These are phyloP conservation scores for Sebastes baramenuke DNA, from an alignment of 2,797 vertebrate genomes.

Conservation along the genomic window DNA sequence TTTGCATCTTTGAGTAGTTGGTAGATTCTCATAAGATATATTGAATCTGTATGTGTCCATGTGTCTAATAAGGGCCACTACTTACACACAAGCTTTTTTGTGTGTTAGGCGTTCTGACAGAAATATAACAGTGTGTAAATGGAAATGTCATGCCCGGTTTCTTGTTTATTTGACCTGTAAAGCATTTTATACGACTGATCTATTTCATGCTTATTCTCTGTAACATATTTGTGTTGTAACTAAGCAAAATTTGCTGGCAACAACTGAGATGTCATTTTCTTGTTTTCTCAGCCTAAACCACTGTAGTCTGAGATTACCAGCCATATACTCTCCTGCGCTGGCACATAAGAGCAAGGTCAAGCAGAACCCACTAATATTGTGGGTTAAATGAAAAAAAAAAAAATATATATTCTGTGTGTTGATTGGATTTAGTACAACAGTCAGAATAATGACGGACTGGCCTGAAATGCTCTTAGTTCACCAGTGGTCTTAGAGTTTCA, in stretches of 20 bases:
- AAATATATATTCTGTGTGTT: background rate
- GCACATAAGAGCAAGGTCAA: background rate
- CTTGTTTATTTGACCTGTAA: background rate
- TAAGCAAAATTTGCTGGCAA: no score
- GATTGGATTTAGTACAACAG: background rate
- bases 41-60: background rate
- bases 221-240: background rate
- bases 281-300: no score
- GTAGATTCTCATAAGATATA: background rate
- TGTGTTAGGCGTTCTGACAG: background rate
- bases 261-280: no score
- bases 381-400: background rate
- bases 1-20: background rate
- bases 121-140: background rate
- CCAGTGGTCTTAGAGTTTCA: background rate
- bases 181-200: background rate
- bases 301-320: background rate
- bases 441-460: background rate
- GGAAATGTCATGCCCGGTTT: background rate
- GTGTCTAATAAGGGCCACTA: background rate
- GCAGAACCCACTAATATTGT: background rate
- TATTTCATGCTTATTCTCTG: background rate
- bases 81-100: background rate
- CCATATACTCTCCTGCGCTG: background rate
- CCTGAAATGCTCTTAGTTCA: background rate